Base-by-base conservation (phyloP, 2,797 vertebrate species). In the Morus bassanus region DNA sequence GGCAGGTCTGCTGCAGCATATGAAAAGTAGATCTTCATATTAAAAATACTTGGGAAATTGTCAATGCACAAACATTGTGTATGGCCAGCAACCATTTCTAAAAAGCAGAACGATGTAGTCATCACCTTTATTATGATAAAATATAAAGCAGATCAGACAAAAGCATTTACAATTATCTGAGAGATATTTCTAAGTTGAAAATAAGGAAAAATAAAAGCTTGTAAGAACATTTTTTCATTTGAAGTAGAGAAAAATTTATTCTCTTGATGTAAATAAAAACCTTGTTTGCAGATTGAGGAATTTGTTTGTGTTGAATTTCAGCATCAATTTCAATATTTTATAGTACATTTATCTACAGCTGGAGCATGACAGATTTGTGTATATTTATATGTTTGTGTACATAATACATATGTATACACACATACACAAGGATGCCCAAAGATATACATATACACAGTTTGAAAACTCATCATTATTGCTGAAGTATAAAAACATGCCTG, bases 311-410 rank as follows among this genome's bases (percentile, higher is more conserved):
- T 96, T 97, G 96, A 88, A 85, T 96, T 96, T 95, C 95, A 95
- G 95, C 94, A 97, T 96, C 95, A 95, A 97, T 96, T 97, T 96
- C 95, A 97, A 96, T 96, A 96, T 97, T 97, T 97, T 96, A 96
- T 97, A 96, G 95, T 97, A 45, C 95, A 96, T 94, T 96, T 96
- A 94, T 97, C 96, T 97, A 97, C 97, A 96, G 95, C 95, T 97
- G 95, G 97, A 97, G 96, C 93, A 93, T 97, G 95, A 97, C 94
- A 97, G 93, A 97, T 97, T 97, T 97, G 96, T 97, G 95, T 96
- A 97, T 97, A 97, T 97, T 97, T 97, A 97, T 96, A 96, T 96
- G 97, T 97, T 96, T 97, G 94, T 95, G 93, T 97, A 94, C 95
- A 94, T 96, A 96, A 95, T 96, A 96, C 97, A 97, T 97, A 97